These are phyloP conservation scores for Dicrurus megarhynchus DNA, from an alignment of 2,113 vertebrate species.

Conservation along the genomic window DNA sequence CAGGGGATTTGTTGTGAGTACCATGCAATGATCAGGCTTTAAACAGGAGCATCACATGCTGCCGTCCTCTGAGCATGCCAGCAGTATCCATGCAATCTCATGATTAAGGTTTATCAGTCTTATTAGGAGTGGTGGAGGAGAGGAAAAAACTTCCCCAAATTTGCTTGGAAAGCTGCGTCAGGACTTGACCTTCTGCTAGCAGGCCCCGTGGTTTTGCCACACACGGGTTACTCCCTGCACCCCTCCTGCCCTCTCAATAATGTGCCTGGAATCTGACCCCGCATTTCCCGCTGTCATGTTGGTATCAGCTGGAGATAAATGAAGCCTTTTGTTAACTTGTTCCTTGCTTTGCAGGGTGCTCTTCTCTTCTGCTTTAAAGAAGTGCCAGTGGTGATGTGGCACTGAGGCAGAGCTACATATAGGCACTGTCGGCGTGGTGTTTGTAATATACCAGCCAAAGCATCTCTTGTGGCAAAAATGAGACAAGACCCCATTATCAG, in stretches of 20 bases:
- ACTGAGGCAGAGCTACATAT: background rate
- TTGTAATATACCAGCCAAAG: background rate
- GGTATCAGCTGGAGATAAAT: constrained; percentile 52
- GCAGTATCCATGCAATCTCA: background rate
- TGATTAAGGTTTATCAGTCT: background rate
- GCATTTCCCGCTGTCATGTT: background rate
- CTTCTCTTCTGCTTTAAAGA: background rate
- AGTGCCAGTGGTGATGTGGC: background rate
- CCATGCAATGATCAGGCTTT: background rate
- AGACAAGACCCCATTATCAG: background rate
- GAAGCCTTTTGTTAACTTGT: constrained; percentile 28
- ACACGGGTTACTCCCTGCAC: background rate
- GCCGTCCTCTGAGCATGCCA: background rate
- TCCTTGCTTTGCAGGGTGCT: background rate
- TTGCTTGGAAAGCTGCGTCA: background rate
- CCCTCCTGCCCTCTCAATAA: background rate
- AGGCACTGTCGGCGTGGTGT: background rate
- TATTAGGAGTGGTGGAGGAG: background rate
- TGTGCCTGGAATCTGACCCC: constrained; percentile 25
- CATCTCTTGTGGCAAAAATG: background rate
- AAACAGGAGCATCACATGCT: background rate
- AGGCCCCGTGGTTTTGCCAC: background rate
- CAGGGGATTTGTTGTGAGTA: background rate
- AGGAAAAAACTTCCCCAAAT: background rate
- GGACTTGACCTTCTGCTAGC: constrained; percentile 14